Percentiles rank a stretch among this genome's conserved stretches.
These are phyloP conservation scores for Sceloporus undulatus DNA, from an alignment of 2,113 vertebrate species.

Conservation along the genomic window DNA sequence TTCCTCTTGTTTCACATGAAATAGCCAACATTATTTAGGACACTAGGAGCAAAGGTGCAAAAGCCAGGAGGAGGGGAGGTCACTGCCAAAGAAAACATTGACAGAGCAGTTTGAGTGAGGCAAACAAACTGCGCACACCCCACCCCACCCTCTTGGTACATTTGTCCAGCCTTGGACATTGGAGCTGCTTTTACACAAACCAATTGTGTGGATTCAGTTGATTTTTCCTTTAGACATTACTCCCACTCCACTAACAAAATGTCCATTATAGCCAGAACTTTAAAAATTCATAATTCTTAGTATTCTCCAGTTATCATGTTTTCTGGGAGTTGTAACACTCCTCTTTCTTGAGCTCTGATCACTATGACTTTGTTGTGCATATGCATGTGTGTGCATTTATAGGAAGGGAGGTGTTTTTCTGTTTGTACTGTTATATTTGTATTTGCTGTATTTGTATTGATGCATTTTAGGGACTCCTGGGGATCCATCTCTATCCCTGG, in stretches of 20 bases:
- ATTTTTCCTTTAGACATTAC: neutral
- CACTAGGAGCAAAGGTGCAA: neutral
- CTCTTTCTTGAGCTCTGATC: too few relatives aligned
- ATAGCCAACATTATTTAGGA: neutral
- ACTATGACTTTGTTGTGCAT: too few relatives aligned
- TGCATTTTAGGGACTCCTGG: neutral
- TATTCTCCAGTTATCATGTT: too few relatives aligned
- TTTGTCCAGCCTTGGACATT: conserved; percentile 5
- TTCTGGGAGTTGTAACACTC: too few relatives aligned
- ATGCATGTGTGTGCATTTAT: too few relatives aligned
- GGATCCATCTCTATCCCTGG: neutral
- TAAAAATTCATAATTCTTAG: too few relatives aligned
- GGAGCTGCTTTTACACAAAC: neutral
- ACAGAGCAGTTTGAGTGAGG: neutral
- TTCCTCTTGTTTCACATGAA: conserved; percentile 2
- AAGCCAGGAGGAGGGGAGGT: neutral
- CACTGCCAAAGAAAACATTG: neutral
- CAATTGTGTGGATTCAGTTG: neutral
- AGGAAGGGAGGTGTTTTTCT: too few relatives aligned
- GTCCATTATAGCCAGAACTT: too few relatives aligned
- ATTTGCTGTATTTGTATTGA: too few relatives aligned
- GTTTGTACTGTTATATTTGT: too few relatives aligned
- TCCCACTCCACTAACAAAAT: neutral
- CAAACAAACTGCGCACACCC: neutral
- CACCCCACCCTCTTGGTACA: neutral